phyloP scores from a whole-genome alignment of 2,888 invertebrate species.

The Drosophila cognata region DNA sequence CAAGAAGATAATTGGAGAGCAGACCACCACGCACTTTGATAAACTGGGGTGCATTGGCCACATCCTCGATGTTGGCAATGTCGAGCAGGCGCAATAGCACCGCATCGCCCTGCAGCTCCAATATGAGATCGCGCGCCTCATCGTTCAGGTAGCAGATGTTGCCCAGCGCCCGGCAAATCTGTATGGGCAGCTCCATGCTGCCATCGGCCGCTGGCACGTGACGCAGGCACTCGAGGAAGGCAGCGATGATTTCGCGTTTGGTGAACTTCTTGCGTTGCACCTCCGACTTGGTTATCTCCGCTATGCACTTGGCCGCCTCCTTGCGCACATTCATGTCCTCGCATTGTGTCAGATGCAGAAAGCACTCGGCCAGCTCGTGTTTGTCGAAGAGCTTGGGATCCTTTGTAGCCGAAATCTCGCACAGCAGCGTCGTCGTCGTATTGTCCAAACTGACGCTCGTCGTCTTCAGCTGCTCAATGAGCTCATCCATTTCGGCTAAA shows the following conservation, averaged over 20 bases:
- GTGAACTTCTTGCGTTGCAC: constrained; percentile 90
- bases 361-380: constrained; percentile 83
- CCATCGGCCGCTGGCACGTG: constrained; percentile 71
- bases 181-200: constrained; percentile 87
- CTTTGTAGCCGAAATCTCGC: constrained; percentile 83
- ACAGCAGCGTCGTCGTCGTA: constrained; percentile 77
- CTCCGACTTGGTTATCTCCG: constrained; percentile 93
- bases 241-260: constrained; percentile 87
- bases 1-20: constrained; percentile 92
- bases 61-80: constrained; percentile 75
- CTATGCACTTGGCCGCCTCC: constrained; percentile 89
- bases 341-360: constrained; percentile 80
- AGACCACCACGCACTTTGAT: constrained; percentile 90
- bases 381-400: constrained; percentile 84
- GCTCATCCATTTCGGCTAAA: constrained; percentile 84
- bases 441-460: constrained; percentile 75
- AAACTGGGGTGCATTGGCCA: constrained; percentile 85
- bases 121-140: constrained; percentile 87
- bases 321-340: constrained; percentile 86
- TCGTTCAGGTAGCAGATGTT: constrained; percentile 96
- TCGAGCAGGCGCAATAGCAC: constrained; percentile 85
- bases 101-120: constrained; percentile 86
- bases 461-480: constrained; percentile 83
- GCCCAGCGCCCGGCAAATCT: constrained; percentile 93
- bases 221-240: constrained; percentile 87